phyloP scores from a whole-genome alignment of 92 coral and sea anemone genomes.

The Epizoanthus ramosus region DNA sequence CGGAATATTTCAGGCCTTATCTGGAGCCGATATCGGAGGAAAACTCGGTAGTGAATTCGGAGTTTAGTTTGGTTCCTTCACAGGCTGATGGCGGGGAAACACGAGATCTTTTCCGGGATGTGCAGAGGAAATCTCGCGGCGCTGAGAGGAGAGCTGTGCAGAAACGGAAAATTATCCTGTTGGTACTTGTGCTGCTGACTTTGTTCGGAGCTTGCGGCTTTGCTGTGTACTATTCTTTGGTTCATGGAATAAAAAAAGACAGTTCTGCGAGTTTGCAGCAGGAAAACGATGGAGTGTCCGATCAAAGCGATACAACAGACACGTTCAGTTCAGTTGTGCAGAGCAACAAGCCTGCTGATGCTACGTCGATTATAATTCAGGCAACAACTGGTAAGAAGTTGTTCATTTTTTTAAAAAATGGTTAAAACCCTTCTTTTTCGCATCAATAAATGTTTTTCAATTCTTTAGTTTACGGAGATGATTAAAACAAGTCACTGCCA shows the following conservation, averaged over 20 bases:
- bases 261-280: neutral
- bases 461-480: no score
- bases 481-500: no score
- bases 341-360: no score
- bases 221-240: conserved; percentile 2
- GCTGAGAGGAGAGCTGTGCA: neutral
- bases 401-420: no score
- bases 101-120: neutral
- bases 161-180: neutral
- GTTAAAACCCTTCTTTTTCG: no score
- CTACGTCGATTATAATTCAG: no score
- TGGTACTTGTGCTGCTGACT: neutral
- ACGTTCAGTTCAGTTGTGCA: no score
- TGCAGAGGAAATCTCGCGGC: conserved; percentile 1
- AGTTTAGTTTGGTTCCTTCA: neutral
- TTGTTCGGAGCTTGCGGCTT: conserved; percentile 22
- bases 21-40: conserved; percentile 21
- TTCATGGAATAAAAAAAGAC: neutral
- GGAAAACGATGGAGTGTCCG: neutral
- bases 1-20: neutral
- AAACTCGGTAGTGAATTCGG: neutral
- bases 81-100: neutral
- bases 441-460: no score
- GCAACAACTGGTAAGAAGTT: no score
- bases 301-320: no score